Percentiles rank a stretch among this genome's conserved stretches.
Evolutionary conservation across 2,888 invertebrate genomes (phyloP).

Genomic region (Nematopogon swammerdamellus): DNA sequence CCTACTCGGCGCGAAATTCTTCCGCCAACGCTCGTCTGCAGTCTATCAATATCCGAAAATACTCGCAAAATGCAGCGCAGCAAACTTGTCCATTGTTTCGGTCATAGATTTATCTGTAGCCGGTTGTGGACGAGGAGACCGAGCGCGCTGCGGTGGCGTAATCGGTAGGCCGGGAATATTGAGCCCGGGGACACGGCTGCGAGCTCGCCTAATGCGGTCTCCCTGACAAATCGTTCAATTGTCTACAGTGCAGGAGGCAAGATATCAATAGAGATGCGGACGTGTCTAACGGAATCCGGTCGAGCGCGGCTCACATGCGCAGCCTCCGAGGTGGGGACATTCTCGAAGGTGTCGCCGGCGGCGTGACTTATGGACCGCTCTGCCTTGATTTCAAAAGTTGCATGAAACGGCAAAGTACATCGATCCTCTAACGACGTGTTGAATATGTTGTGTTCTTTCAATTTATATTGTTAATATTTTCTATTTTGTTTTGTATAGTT

Average conservation of each 20-base stretch:
- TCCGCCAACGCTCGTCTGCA: not conserved
- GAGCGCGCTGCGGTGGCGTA: not conserved
- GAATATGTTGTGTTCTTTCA: too few species aligned
- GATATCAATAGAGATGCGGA: not conserved
- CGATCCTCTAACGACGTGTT: too few species aligned
- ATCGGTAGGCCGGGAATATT: not conserved
- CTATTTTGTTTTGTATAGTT: too few species aligned
- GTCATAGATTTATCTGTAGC: not conserved
- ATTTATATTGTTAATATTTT: too few species aligned
- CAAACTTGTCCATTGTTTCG: not conserved
- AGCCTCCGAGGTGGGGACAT: too few species aligned
- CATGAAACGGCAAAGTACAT: too few species aligned
- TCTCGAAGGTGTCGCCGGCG: too few species aligned
- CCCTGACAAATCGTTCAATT: slow-evolving; percentile 52
- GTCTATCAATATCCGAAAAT: not conserved
- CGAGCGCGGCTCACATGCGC: not conserved
- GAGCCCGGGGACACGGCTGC: not conserved
- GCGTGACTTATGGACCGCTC: too few species aligned
- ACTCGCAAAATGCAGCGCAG: not conserved
- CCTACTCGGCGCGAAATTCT: too few species aligned
- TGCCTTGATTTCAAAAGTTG: too few species aligned
- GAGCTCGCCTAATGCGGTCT: not conserved
- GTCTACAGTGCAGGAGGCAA: slow-evolving; percentile 16
- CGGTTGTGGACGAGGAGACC: not conserved
- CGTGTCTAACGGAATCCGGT: not conserved